A percentile compares a stretch with the other conserved stretches of the same genome.
These are phyloP conservation scores for Myotis findleyi DNA, from an alignment of 2,797 vertebrate species.

Conservation along the genomic window DNA sequence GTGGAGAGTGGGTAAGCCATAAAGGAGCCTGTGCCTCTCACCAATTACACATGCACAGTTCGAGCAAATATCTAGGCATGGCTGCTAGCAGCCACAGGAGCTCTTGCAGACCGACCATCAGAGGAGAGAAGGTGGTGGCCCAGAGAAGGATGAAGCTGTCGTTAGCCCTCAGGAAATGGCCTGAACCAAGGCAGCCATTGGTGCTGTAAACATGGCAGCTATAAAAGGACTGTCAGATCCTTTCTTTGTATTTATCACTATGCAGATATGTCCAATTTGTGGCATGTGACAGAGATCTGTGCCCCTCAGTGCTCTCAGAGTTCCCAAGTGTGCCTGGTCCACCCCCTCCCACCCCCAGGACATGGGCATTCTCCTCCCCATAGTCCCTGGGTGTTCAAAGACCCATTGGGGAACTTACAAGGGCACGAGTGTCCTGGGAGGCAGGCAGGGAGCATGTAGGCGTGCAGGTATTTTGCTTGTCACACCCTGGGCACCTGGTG, in stretches of 20 bases:
- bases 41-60: constrained; percentile 59
- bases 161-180: constrained; percentile 72
- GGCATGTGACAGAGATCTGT: not conserved
- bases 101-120: constrained; percentile 72
- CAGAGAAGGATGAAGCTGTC: constrained; percentile 71
- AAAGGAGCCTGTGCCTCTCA: constrained; percentile 53
- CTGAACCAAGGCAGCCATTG: constrained; percentile 65
- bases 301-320: not conserved
- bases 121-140: constrained; percentile 65
- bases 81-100: constrained; percentile 55
- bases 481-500: not conserved
- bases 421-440: not conserved
- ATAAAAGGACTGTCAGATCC: not conserved
- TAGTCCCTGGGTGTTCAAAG: not conserved
- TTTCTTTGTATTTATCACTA: constrained; percentile 9
- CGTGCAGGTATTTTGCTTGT: not conserved
- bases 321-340: not conserved
- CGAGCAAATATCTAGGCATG: constrained; percentile 66
- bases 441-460: not conserved
- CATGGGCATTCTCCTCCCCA: accelerated
- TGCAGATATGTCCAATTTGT: not conserved
- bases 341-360: not conserved
- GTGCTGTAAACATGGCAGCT: constrained; percentile 61
- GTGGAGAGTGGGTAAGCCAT: constrained; percentile 35
- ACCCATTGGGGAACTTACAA: not conserved